Percentiles rank a stretch among this genome's conserved stretches.
Evolutionary conservation across 1,140 invertebrate species (phyloP).

Genomic region (Holotrichia oblita): DNA sequence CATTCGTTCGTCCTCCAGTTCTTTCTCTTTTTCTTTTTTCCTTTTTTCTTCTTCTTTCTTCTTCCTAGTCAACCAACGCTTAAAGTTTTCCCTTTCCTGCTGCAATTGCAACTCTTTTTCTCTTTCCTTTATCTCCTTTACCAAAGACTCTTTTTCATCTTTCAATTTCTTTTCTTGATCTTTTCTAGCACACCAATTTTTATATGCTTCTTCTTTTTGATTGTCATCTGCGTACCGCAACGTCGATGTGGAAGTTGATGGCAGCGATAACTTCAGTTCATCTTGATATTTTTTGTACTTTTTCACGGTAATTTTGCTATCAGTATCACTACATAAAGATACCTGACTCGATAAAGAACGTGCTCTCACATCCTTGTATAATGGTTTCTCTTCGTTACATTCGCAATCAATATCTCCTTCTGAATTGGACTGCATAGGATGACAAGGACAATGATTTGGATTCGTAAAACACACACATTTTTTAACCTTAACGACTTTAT

Average conservation of each 20-base stretch:
- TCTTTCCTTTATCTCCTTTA: slow-evolving; percentile 47
- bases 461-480: slow-evolving; percentile 47
- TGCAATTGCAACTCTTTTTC: slow-evolving; percentile 46
- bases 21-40: slow-evolving; percentile 56
- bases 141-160: slow-evolving; percentile 46
- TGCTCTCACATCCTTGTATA: slow-evolving; percentile 34
- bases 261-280: slow-evolving; percentile 51
- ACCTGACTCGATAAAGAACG: slow-evolving; percentile 24
- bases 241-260: slow-evolving; percentile 46
- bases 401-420: slow-evolving; percentile 9
- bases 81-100: slow-evolving; percentile 55
- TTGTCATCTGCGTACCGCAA: slow-evolving; percentile 25
- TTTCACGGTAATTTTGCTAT: slow-evolving; percentile 21
- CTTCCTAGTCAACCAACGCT: slow-evolving; percentile 55
- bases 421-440: slow-evolving; percentile 27
- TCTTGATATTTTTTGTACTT: slow-evolving; percentile 38
- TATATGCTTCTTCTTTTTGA: slow-evolving; percentile 45
- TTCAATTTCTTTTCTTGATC: slow-evolving; percentile 49
- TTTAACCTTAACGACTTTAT: slow-evolving; percentile 36
- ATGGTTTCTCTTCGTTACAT: slow-evolving; percentile 44
- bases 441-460: slow-evolving; percentile 47
- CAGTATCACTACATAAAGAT: slow-evolving; percentile 24
- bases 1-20: slow-evolving; percentile 52
- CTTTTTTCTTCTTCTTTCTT: slow-evolving; percentile 53
- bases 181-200: slow-evolving; percentile 55